Evolutionary conservation across 1,140 invertebrate species (phyloP).

Genomic region (Cydia amplana): DNA sequence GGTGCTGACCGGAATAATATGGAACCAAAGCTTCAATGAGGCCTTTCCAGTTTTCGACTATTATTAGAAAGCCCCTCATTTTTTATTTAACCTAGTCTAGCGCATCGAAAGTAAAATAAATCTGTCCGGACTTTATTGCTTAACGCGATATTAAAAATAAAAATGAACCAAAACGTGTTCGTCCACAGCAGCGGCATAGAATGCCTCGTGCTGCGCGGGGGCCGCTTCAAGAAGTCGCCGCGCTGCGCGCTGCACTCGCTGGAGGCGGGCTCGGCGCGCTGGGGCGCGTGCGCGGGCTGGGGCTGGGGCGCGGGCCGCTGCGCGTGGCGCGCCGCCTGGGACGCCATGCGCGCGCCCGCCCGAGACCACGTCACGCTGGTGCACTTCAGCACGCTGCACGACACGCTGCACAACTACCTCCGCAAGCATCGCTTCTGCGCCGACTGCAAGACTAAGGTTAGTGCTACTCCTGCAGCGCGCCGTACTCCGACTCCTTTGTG

Average conservation of each 20-base stretch:
- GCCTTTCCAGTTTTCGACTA: too few relatives aligned
- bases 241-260: constrained; percentile 92
- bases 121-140: too few relatives aligned
- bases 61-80: too few relatives aligned
- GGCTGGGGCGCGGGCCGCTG: constrained; percentile 73
- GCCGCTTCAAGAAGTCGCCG: constrained; percentile 91
- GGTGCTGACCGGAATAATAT: too few relatives aligned
- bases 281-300: constrained; percentile 80
- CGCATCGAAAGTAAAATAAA: too few relatives aligned
- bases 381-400: constrained; percentile 89
- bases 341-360: constrained; percentile 90
- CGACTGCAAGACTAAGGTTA: constrained; percentile 94
- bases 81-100: too few relatives aligned
- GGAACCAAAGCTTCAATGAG: too few relatives aligned
- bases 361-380: constrained; percentile 92
- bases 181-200: constrained; percentile 85
- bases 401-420: constrained; percentile 93
- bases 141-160: too few relatives aligned
- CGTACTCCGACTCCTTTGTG: too few relatives aligned
- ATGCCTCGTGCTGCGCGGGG: constrained; percentile 89
- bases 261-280: constrained; percentile 89
- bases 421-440: constrained; percentile 95
- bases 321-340: constrained; percentile 92
- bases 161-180: too few relatives aligned
- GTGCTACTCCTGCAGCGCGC: too few relatives aligned